These are phyloP conservation scores for Lithobates pipiens DNA, from an alignment of 2,797 vertebrate genomes.

Conservation along the genomic window DNA sequence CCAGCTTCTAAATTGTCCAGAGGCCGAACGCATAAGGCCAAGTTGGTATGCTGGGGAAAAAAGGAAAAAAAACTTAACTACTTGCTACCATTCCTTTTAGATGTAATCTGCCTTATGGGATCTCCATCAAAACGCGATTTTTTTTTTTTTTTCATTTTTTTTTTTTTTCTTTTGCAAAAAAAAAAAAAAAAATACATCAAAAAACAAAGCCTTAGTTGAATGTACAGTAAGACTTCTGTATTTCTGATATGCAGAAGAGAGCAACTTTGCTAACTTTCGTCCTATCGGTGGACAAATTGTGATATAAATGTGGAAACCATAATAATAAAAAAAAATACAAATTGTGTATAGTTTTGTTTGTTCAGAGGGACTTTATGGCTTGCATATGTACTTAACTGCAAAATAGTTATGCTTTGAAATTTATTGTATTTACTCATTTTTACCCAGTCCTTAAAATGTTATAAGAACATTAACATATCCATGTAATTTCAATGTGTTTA, in stretches of 20 bases:
- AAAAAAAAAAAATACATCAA: constrained; percentile 85
- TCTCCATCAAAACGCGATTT: constrained; percentile 82
- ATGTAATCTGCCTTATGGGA: constrained; percentile 93
- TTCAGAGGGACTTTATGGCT: background rate
- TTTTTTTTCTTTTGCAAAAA: constrained; percentile 76
- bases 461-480: too few relatives aligned
- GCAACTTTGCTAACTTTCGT: constrained; percentile 91
- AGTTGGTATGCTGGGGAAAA: constrained; percentile 84
- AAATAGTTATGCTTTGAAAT: background rate
- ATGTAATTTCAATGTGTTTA: too few relatives aligned
- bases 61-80: constrained; percentile 67
- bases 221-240: constrained; percentile 91
- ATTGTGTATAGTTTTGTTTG: constrained; percentile 50
- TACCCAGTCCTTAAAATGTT: background rate
- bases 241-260: constrained; percentile 84
- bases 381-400: background rate
- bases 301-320: constrained; percentile 84
- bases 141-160: constrained; percentile 11
- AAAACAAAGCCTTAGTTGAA: constrained; percentile 90
- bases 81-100: constrained; percentile 91
- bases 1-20: constrained; percentile 79
- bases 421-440: too few relatives aligned
- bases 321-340: constrained; percentile 59
- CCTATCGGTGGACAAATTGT: constrained; percentile 89
- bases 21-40: constrained; percentile 72